A percentile compares a stretch with the other conserved stretches of the same genome.
These are phyloP conservation scores for Platysteira castanea DNA, from an alignment of 2,113 vertebrate species.

Conservation along the genomic window DNA sequence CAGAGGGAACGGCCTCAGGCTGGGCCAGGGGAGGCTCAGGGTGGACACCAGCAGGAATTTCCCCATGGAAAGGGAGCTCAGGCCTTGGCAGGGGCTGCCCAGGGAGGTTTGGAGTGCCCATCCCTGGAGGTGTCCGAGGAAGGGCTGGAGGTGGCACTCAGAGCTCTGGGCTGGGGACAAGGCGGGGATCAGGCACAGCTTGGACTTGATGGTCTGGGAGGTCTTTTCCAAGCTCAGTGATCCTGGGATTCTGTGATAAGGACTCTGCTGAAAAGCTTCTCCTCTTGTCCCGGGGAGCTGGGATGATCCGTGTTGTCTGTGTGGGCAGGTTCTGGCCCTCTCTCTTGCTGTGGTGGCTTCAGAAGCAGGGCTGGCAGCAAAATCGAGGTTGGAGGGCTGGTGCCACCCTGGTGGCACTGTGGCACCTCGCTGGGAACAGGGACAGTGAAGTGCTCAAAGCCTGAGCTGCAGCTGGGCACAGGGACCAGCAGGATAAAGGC, in stretches of 20 bases:
- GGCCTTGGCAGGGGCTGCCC: rapidly evolving
- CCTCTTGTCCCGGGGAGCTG: not conserved
- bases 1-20: too few relatives aligned
- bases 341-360: not conserved
- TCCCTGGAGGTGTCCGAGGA: not conserved
- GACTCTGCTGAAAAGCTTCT: not conserved
- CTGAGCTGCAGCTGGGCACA: not conserved
- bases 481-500: not conserved
- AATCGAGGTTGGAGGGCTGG: not conserved
- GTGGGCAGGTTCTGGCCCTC: not conserved
- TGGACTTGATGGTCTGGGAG: not conserved
- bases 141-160: rapidly evolving
- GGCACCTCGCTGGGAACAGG: not conserved
- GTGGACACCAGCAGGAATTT: not conserved
- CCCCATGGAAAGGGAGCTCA: rapidly evolving
- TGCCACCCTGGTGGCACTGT: not conserved
- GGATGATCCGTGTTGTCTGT: not conserved
- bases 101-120: not conserved
- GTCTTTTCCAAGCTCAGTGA: not conserved
- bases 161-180: not conserved
- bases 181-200: rapidly evolving
- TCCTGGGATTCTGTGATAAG: not conserved
- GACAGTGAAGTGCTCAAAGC: not conserved
- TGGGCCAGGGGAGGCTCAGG: rapidly evolving
- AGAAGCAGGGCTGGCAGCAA: not conserved